A percentile compares a stretch with the other conserved stretches of the same genome.
These are phyloP conservation scores for Drosophila mimica DNA, from an alignment of 2,888 invertebrate species.

Conservation along the genomic window DNA sequence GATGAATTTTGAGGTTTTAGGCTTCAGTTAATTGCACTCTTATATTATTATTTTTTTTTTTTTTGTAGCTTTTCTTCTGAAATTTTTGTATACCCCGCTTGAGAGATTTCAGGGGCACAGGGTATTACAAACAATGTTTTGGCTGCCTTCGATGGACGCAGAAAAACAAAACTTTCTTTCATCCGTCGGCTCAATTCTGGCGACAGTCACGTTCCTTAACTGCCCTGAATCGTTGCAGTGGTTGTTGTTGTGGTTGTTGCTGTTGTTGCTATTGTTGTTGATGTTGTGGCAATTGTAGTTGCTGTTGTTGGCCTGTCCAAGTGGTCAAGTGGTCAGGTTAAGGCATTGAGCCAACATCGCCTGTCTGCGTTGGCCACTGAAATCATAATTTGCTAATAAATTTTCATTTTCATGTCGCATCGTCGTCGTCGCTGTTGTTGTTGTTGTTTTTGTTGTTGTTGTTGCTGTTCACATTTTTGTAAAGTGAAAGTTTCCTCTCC, in stretches of 20 bases:
- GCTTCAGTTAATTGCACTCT: not conserved
- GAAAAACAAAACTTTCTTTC: constrained; percentile 66
- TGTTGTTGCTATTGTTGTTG: constrained; percentile 24
- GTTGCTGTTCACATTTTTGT: constrained; percentile 55
- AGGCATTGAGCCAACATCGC: constrained; percentile 32
- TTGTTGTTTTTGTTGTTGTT: not conserved
- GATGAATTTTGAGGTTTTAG: not conserved
- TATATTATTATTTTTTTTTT: no score
- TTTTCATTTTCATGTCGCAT: constrained; percentile 73
- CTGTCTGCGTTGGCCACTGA: constrained; percentile 57
- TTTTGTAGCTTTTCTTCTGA: not conserved
- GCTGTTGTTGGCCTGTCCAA: constrained; percentile 26
- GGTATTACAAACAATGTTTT: constrained; percentile 32
- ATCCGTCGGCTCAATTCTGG: constrained; percentile 71
- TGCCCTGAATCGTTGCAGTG: constrained; percentile 66
- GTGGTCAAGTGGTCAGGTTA: constrained; percentile 53
- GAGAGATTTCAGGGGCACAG: not conserved
- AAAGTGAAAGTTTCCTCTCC: constrained; percentile 64
- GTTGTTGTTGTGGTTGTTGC: constrained; percentile 15
- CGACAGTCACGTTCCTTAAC: constrained; percentile 72
- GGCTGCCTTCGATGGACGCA: constrained; percentile 23
- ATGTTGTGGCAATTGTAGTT: constrained; percentile 14
- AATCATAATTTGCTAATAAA: constrained; percentile 78
- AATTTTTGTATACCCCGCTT: not conserved
- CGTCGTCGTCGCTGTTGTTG: constrained; percentile 18